A percentile compares a stretch with the other conserved stretches of the same genome.
Evolutionary conservation across 2,797 vertebrate genomes (phyloP).

Genomic region (Tinamus major): DNA sequence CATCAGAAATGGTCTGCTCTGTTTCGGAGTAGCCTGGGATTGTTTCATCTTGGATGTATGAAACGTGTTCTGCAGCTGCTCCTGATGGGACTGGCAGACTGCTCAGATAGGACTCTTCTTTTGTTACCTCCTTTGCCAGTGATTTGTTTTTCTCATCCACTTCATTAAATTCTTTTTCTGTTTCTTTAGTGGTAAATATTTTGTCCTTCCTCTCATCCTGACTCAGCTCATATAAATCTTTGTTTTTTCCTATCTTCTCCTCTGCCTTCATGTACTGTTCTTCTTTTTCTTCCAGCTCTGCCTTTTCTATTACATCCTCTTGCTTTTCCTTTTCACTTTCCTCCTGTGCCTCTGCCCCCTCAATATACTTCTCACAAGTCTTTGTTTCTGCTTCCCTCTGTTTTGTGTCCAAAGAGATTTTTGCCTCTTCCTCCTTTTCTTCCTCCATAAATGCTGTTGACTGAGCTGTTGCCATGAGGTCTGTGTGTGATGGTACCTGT

Average conservation of each 20-base stretch:
- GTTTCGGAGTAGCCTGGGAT: slow-evolving; percentile 98
- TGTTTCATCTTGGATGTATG: slow-evolving; percentile 97
- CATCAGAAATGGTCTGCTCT: slow-evolving; percentile 97
- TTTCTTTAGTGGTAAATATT: slow-evolving; percentile 29
- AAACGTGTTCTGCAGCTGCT: slow-evolving; percentile 87
- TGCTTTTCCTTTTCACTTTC: slow-evolving; percentile 85
- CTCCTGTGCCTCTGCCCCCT: slow-evolving; percentile 79
- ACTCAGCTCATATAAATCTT: slow-evolving; percentile 71
- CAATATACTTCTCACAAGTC: slow-evolving; percentile 72
- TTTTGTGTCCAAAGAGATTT: slow-evolving; percentile 81
- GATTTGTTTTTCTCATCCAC: slow-evolving; percentile 50
- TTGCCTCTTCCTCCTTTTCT: slow-evolving; percentile 75
- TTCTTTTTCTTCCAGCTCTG: slow-evolving; percentile 92
- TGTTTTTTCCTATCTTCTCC: slow-evolving; percentile 83
- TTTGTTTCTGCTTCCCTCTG: slow-evolving; percentile 82
- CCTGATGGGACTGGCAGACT: slow-evolving; percentile 78
- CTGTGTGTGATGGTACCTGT: slow-evolving; percentile 3
- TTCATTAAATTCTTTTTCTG: slow-evolving; percentile 52
- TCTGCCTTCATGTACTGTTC: slow-evolving; percentile 82
- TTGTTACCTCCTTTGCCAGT: slow-evolving; percentile 59
- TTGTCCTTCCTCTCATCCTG: slow-evolving; percentile 16
- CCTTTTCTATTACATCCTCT: slow-evolving; percentile 92
- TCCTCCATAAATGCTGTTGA: slow-evolving; percentile 66
- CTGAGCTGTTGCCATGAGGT: slow-evolving; percentile 53
- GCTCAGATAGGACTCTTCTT: slow-evolving; percentile 76